phyloP scores from a whole-genome alignment of 1,140 invertebrate genomes.

The Akabosia matsudoensis region DNA sequence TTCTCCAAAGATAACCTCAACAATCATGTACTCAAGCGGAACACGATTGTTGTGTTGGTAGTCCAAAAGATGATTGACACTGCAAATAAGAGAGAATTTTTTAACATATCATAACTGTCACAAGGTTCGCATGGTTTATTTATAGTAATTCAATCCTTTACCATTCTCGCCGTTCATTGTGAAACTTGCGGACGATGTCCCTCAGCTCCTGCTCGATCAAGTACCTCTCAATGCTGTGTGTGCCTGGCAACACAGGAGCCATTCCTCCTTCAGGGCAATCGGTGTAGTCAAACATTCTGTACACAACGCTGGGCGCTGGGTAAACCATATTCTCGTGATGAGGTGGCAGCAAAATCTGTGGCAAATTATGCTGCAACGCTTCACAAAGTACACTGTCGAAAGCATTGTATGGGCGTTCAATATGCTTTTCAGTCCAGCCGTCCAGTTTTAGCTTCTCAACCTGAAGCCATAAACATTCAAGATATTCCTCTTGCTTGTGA shows the following conservation, averaged over 20 bases:
- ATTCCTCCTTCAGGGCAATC: conserved; percentile 83
- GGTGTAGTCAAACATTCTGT: conserved; percentile 97
- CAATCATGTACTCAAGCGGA: conserved; percentile 95
- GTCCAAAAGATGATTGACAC: conserved; percentile 82
- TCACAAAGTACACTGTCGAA: conserved; percentile 94
- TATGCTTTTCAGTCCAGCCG: conserved; percentile 97
- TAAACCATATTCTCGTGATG: conserved; percentile 85
- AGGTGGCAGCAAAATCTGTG: conserved; percentile 79
- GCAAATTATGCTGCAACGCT: conserved; percentile 91
- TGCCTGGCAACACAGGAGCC: conserved; percentile 71
- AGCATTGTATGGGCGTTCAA: conserved; percentile 87
- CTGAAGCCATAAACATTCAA: conserved; percentile 97
- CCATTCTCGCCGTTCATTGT: conserved; percentile 90
- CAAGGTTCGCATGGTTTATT: too few species aligned
- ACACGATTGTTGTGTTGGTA: conserved; percentile 92
- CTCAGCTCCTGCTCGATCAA: conserved; percentile 95
- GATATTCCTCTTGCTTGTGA: conserved; percentile 96
- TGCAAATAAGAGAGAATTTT: conserved; percentile 51
- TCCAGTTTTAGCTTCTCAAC: conserved; percentile 85
- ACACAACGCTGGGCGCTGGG: conserved; percentile 85
- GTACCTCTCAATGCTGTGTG: conserved; percentile 95
- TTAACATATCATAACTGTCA: conserved; percentile 21
- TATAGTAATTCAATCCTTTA: conserved; percentile 48
- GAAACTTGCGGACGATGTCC: conserved; percentile 87
- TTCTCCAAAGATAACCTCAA: conserved; percentile 93